A percentile compares a stretch with the other conserved stretches of the same genome.
phyloP scores from a whole-genome alignment of 2,113 vertebrate genomes.

The Zosterops pallidus region DNA sequence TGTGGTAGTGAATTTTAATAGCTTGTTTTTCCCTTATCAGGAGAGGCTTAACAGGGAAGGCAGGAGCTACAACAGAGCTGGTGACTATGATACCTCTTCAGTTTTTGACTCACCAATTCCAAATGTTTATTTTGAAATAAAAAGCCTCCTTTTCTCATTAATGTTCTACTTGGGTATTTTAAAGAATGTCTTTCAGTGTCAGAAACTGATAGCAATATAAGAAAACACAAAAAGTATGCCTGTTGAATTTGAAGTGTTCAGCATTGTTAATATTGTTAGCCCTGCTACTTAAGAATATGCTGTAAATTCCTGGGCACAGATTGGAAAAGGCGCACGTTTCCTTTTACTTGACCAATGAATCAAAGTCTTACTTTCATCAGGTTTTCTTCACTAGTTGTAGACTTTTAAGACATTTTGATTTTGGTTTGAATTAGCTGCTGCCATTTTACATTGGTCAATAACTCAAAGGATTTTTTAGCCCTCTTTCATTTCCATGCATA shows the following conservation, averaged over 20 bases:
- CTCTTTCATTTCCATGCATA: neutral
- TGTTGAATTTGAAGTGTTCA: neutral
- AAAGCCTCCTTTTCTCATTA: neutral
- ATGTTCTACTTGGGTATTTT: neutral
- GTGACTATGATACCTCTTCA: neutral
- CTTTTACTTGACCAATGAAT: neutral
- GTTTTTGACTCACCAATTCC: neutral
- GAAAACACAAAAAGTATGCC: neutral
- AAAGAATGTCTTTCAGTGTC: neutral
- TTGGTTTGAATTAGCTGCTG: neutral
- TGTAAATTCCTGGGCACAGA: neutral
- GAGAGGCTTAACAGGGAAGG: neutral
- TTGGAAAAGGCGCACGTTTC: neutral
- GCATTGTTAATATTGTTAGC: neutral
- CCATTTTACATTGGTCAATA: neutral
- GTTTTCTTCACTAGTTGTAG: neutral
- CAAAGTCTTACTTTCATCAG: neutral
- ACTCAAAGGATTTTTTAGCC: neutral
- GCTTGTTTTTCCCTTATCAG: rapidly evolving
- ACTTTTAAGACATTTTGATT: neutral
- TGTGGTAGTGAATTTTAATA: neutral
- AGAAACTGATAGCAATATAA: neutral
- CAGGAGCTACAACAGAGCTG: neutral
- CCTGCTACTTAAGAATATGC: neutral
- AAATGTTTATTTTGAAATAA: neutral